Evolutionary conservation across 1,140 invertebrate genomes (phyloP), one percentile per base, ranked within the genome.

Genomic region (Heterodera schachtii): DNA sequence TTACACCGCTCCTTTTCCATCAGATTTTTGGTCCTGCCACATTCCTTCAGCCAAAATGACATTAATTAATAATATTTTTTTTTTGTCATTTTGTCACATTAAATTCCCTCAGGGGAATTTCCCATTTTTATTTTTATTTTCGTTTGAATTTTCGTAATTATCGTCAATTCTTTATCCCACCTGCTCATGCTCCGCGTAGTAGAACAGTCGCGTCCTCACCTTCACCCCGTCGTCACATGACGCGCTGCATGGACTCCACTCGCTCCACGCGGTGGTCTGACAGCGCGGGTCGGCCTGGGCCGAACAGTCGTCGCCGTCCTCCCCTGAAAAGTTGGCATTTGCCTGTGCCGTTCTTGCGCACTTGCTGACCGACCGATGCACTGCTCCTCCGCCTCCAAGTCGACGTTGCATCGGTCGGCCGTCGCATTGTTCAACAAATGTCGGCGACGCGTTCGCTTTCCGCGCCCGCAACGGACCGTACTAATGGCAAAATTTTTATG

Each of bases 181-280:
- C 5, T 89, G 84, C 74, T 89, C 88, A 73, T 89, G 85, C 76
- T 89, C 88, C 21, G 86, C 74, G 76, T 87, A 89, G 79, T 85
- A 89, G 81, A 89, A 90, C 6, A 89, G 83, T 41, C 7, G 92
- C 41, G 91, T 90, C 9, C 91, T 84, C 2, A 90, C 86, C 67
- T 92, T 91, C 6, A 93, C 87, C 0, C 94, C 94, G 21, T 92
- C 90, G 1, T 94, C 94, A 87, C 95, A 94, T 66, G 93, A 92
- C 7, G 93, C 92, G 83, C 94, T 93, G 90, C 95, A 94, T 60
- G 93, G 91, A 52, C 94, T 92, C 95, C 95, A 94, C 79, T 94
- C 93, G 16, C 93, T 92, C 94, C 95, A 96, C 84, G 94, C 94
- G 13, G 94, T 93, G 93, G 88, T 90, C 64, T 85, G 75, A 77